Evolutionary conservation across 2,113 vertebrate genomes (phyloP).

Genomic region (Etheostoma cragini): DNA sequence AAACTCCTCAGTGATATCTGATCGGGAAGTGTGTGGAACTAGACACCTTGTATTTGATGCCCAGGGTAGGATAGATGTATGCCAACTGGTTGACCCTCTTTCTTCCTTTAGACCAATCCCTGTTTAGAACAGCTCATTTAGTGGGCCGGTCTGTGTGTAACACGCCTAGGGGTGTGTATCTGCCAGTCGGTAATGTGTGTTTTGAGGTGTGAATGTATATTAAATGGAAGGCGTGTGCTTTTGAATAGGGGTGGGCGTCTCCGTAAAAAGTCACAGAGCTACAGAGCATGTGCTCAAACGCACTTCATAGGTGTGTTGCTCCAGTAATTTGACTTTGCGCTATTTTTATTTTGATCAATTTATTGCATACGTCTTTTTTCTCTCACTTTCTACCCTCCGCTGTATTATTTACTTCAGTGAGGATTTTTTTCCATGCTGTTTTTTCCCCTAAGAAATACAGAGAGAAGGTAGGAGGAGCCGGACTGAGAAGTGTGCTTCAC

Average conservation of each 20-base stretch:
- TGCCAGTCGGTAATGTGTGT: constrained; percentile 31
- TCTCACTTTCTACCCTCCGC: constrained; percentile 43
- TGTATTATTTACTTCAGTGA: constrained; percentile 61
- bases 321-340: constrained; percentile 41
- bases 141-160: constrained; percentile 43
- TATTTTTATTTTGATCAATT: constrained; percentile 10
- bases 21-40: constrained; percentile 72
- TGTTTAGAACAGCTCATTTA: constrained; percentile 58
- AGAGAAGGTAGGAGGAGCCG: constrained; percentile 83
- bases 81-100: constrained; percentile 59
- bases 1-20: constrained; percentile 59
- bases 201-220: constrained; percentile 55
- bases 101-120: constrained; percentile 55
- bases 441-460: constrained; percentile 75
- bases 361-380: constrained; percentile 29
- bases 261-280: constrained; percentile 56
- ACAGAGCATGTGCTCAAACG: constrained; percentile 67
- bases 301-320: constrained; percentile 50
- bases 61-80: constrained; percentile 47
- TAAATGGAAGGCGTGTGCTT: constrained; percentile 59
- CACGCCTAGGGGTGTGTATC: constrained; percentile 69
- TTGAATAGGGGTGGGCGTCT: constrained; percentile 53
- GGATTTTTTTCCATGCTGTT: constrained; percentile 75
- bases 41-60: constrained; percentile 41
- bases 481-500: constrained; percentile 71